Conservation (phyloP, 1,140 invertebrate genomes). For the Ridgeia piscesae region DNA sequence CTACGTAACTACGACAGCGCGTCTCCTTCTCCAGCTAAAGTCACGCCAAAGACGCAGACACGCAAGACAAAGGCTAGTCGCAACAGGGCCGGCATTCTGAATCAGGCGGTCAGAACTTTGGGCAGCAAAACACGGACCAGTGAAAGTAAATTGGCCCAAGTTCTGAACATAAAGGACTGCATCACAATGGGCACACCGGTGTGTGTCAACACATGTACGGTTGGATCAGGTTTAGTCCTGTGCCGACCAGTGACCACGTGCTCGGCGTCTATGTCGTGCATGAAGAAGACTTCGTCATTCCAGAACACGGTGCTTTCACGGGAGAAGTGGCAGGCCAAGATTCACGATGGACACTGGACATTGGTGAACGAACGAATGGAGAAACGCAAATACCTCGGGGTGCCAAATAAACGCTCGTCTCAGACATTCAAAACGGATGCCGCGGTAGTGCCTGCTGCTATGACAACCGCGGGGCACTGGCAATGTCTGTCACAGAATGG, state of each 20-base stretch:
- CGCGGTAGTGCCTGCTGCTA: background rate
- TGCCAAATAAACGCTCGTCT: background rate
- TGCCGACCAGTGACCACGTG: background rate
- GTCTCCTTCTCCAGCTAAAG: background rate
- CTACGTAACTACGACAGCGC: background rate
- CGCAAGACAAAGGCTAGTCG: background rate
- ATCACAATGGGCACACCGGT: no score
- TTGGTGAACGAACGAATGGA: background rate
- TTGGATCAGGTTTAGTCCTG: background rate
- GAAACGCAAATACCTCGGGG: background rate
- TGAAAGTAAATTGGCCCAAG: no score
- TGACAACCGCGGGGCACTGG: background rate
- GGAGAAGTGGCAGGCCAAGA: background rate
- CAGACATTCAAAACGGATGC: background rate
- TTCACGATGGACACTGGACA: background rate
- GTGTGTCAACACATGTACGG: background rate
- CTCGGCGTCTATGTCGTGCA: background rate
- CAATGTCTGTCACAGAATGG: background rate
- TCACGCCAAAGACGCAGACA: background rate
- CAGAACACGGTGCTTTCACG: background rate
- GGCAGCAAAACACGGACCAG: background rate
- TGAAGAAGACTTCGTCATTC: background rate
- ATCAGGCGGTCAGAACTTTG: background rate
- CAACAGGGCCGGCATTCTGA: background rate
- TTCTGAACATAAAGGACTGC: no score